Percentiles rank a stretch among this genome's conserved stretches.
These are phyloP conservation scores for Melanophora roralis DNA, from an alignment of 2,888 invertebrate species.

Conservation along the genomic window DNA sequence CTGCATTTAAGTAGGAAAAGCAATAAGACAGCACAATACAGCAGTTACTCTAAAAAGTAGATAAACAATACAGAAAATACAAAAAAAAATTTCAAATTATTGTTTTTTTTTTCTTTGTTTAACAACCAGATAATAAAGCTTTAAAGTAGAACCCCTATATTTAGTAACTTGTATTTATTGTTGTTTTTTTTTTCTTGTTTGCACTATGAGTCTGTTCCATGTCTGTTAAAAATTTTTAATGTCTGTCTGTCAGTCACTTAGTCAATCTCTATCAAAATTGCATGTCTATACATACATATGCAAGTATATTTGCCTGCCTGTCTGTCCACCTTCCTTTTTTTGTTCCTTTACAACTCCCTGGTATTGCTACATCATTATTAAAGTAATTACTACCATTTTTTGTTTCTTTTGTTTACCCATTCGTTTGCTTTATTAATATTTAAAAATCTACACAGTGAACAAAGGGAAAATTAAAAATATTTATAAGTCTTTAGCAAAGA, in stretches of 20 bases:
- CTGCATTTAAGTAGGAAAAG: conserved; percentile 22
- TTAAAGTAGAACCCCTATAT: conserved; percentile 26
- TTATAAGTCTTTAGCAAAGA: not conserved
- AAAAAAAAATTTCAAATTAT: conserved; percentile 1
- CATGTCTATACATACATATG: too few species aligned
- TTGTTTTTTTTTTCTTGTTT: conserved; percentile 2
- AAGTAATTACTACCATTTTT: conserved; percentile 67
- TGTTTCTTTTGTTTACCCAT: conserved; percentile 16
- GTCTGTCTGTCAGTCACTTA: conserved; percentile 14
- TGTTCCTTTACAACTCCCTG: conserved; percentile 26
- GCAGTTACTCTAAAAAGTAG: conserved; percentile 3
- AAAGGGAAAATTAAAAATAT: conserved; percentile 24
- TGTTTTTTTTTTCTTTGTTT: conserved; percentile 3
- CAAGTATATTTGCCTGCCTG: conserved; percentile 29
- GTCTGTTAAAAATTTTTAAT: conserved; percentile 42
- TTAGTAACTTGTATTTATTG: conserved; percentile 27
- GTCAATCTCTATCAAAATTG: conserved; percentile 37
- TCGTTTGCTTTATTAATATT: conserved; percentile 67
- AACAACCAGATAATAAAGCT: conserved; percentile 50
- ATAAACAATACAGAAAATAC: not conserved
- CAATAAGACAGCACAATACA: conserved; percentile 17
- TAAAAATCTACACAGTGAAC: conserved; percentile 58
- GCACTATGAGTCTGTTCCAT: conserved; percentile 39
- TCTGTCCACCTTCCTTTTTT: conserved; percentile 32
- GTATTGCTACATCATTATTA: conserved; percentile 62